Conservation (phyloP, 2,797 vertebrate species). For the Cephalopachus bancanus region DNA sequence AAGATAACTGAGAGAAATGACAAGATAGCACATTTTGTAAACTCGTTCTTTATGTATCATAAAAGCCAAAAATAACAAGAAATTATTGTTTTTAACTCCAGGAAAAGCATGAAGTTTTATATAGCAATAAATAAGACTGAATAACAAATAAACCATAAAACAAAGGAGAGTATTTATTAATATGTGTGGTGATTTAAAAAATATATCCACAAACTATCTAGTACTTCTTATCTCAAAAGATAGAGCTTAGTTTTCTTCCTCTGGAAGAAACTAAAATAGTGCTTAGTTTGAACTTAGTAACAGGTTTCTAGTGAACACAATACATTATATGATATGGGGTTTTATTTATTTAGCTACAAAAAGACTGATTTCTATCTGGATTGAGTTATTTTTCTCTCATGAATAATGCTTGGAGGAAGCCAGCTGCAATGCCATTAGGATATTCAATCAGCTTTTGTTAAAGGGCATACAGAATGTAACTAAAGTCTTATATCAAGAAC, state of each 20-base stretch:
- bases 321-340: not conserved
- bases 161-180: not conserved
- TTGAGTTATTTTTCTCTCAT: not conserved
- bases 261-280: not conserved
- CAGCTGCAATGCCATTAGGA: not conserved
- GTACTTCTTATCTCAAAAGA: not conserved
- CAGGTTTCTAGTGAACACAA: not conserved
- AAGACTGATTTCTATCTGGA: slow-evolving; percentile 20
- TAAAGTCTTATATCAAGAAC: not conserved
- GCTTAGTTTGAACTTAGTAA: not conserved
- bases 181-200: not conserved
- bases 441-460: not conserved
- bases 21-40: not conserved
- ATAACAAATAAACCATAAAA: not conserved
- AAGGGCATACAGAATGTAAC: not conserved
- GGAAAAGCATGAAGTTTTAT: not conserved
- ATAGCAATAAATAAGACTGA: not conserved
- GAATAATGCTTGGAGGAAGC: not conserved
- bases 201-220: not conserved
- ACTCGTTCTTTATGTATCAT: not conserved
- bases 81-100: not conserved
- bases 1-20: not conserved
- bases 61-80: not conserved
- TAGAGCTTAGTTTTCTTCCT: not conserved
- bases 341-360: not conserved